Evolutionary conservation across 2,797 vertebrate species (phyloP), one percentile per base, ranked within the genome.

Genomic region (Naso thynnoides): DNA sequence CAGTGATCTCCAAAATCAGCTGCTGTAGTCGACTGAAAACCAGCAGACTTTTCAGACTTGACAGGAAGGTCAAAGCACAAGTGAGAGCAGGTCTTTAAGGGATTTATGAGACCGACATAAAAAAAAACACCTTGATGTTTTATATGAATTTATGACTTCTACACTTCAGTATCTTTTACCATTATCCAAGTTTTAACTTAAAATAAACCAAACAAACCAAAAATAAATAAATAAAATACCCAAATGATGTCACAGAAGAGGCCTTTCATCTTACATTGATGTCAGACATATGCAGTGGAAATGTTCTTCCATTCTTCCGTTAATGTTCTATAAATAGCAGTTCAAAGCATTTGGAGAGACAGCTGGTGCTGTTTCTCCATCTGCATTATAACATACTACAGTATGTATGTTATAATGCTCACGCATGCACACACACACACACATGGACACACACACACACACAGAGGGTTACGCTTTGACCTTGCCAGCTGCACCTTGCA

Each of bases 331-430:
- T 72, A 81, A 84, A 89, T 88, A 88, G 59, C 23, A 8, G 8
- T n/a, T 5, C 23, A 54, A 55, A 66, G 48, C 71, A 85, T 86
- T 80, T 79, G 84, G 63, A 84, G 73, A 67, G 68, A 86, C 88
- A 91, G 83, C 87, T 92, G 88, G 73, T 85, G 73, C 63, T 44
- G 57, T n/a, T 56, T 33, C 72, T 81, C 86, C 78, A 88, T 84
- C 81, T 86, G 86, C 68, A 73, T 50, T 19, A 33, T 24, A 76
- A 66, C 14, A 70, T 45, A 57, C 39, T 18, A 52, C 58, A 78
- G 36, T 38, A 48, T 50, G 29, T 48, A 62, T 8, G 26, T 31
- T 14, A 78, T 75, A 76, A 81, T 57, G 55, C 57, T 68, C 49
- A 65, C 64, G 23, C 52, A 75, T 45, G 39, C 71, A 48, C 27